Percentiles rank a stretch among this genome's conserved stretches.
These are phyloP conservation scores for Sericinus montela DNA, from an alignment of 2,888 invertebrate species.

Conservation along the genomic window DNA sequence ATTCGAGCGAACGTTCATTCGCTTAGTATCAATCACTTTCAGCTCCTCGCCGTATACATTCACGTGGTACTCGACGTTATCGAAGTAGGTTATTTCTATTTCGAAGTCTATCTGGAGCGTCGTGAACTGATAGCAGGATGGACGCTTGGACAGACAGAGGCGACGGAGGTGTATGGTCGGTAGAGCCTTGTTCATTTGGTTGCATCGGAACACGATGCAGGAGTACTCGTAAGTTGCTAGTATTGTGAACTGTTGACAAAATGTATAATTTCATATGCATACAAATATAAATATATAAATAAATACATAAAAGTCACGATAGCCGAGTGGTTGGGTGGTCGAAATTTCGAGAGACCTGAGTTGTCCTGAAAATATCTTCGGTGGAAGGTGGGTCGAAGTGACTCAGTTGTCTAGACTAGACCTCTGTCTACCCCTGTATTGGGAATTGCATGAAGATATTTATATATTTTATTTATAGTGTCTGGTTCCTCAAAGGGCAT, in stretches of 20 bases:
- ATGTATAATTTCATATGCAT: too few species aligned
- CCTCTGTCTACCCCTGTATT: too few species aligned
- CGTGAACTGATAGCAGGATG: constrained; percentile 33
- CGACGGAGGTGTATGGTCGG: constrained; percentile 32
- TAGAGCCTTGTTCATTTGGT: constrained; percentile 2
- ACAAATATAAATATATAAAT: too few species aligned
- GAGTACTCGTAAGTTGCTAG: constrained; percentile 37
- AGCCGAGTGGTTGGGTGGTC: too few species aligned
- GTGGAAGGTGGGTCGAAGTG: too few species aligned
- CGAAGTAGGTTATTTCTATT: constrained; percentile 32
- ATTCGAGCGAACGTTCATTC: not conserved
- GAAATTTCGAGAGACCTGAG: too few species aligned
- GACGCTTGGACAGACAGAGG: constrained; percentile 31
- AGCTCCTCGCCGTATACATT: constrained; percentile 31
- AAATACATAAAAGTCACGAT: too few species aligned
- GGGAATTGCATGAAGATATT: too few species aligned
- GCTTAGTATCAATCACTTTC: constrained; percentile 23
- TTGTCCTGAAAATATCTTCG: too few species aligned
- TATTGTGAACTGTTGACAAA: constrained; percentile 36
- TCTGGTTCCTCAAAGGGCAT: too few species aligned
- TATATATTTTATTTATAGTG: too few species aligned
- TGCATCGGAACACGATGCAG: constrained; percentile 35
- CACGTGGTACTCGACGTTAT: constrained; percentile 24
- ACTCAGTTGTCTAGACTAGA: too few species aligned
- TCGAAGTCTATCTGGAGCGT: constrained; percentile 37